Conservation (phyloP, 2,888 invertebrate species). For the Steinernema scapterisci region DNA sequence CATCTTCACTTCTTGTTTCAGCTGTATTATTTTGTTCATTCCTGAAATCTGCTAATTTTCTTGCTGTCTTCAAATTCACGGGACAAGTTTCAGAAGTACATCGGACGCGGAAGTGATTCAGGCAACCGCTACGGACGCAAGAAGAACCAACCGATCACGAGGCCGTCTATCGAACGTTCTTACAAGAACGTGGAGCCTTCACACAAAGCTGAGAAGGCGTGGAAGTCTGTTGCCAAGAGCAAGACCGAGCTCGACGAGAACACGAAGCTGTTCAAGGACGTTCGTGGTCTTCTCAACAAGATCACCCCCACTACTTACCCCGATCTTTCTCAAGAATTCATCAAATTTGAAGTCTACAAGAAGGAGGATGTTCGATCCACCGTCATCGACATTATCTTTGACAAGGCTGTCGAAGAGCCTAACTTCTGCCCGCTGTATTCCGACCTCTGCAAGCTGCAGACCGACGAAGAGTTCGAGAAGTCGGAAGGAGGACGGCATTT, state of each 20-base stretch:
- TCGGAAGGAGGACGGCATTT: not conserved
- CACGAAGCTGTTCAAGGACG: conserved; percentile 40
- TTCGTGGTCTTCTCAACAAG: conserved; percentile 60
- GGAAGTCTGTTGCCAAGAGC: conserved; percentile 51
- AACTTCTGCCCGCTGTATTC: conserved; percentile 37
- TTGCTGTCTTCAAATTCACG: too few species aligned
- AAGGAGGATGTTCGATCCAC: not conserved
- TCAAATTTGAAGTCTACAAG: conserved; percentile 43
- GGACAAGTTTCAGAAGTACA: not conserved
- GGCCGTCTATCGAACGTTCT: conserved; percentile 37
- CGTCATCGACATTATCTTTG: conserved; percentile 39
- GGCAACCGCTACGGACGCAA: not conserved
- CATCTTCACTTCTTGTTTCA: not conserved
- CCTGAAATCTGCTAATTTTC: too few species aligned
- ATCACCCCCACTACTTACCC: conserved; percentile 56
- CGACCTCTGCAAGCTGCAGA: conserved; percentile 32
- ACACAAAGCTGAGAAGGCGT: conserved; percentile 50
- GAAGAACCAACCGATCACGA: not conserved
- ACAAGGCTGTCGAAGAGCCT: conserved; percentile 43
- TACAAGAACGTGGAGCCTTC: conserved; percentile 35
- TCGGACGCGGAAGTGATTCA: not conserved
- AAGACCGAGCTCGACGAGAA: conserved; percentile 40
- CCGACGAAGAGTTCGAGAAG: conserved; percentile 28
- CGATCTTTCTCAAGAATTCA: conserved; percentile 50
- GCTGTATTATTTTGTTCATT: not conserved